phyloP scores from a whole-genome alignment of 2,797 vertebrate species.

The Halcyon chelicuti region DNA sequence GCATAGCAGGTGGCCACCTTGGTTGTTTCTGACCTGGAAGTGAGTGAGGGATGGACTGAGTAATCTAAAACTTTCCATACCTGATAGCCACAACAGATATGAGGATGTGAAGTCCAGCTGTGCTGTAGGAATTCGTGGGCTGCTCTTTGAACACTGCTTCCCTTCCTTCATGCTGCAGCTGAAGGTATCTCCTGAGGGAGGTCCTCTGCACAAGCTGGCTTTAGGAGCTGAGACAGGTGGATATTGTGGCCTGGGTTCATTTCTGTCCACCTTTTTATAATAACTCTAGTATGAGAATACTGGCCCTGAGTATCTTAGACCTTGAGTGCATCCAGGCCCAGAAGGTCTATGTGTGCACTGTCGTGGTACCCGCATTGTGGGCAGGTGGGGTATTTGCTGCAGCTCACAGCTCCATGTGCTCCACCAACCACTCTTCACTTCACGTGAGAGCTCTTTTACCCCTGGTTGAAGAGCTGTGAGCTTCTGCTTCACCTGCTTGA shows the following conservation, averaged over 20 bases:
- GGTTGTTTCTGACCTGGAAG: neutral
- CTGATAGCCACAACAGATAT: neutral
- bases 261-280: neutral
- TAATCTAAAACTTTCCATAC: neutral
- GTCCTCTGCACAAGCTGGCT: neutral
- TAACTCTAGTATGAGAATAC: neutral
- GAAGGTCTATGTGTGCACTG: neutral
- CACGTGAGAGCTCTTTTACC: too few species aligned
- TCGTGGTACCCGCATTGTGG: neutral
- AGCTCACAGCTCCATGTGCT: neutral
- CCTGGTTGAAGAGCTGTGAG: neutral
- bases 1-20: neutral
- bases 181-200: neutral
- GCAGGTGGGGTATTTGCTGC: neutral
- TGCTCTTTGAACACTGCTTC: accelerated
- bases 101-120: neutral
- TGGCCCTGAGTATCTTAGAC: neutral
- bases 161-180: neutral
- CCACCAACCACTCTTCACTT: neutral
- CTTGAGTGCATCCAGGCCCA: neutral
- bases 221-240: neutral
- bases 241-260: neutral
- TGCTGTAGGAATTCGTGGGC: neutral
- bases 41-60: neutral
- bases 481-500: neutral